Evolutionary conservation across 2,113 vertebrate genomes (phyloP), one percentile per base, ranked within the genome.

Genomic region (Elephantulus edwardii): DNA sequence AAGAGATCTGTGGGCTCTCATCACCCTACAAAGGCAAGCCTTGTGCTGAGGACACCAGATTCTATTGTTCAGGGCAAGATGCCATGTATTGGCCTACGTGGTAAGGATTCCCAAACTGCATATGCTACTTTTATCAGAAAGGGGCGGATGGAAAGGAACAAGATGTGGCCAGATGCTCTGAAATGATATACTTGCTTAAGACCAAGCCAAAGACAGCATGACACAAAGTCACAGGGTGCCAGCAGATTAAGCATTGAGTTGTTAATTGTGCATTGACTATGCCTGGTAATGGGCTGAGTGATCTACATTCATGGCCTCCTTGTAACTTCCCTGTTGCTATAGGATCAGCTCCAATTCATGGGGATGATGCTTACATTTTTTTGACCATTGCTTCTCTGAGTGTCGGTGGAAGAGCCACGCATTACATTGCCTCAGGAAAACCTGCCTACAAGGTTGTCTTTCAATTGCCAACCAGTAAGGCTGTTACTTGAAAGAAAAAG

Each of bases 1-100:
- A 48, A 46, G 42, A 64, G 71, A 86, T 14, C 66, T 66, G 17
- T 54, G 72, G 30, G 38, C 78, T 35, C 50, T 82, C 30, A 64
- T 46, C 38, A 54, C 48, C 6, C 30, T 24, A 17, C 12, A 79
- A 6, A 76, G 35, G 44, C 48, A 50, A 72, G 35, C 7, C 8
- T n/a, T n/a, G 50, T 22, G 26, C 38, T 16, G 19, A 85, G 35
- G 2, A 24, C 6, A 74, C 0, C 13, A 14, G 13, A 52, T 2
- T 26, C 28, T 4, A 20, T 3, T 79, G 75, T 83, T 56, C 62
- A 92, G 93, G 90, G 44, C 74, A 94, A 93, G 89, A 86, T 54
- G 62, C 30, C 80, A 85, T 8, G 71, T 66, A 86, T 91, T 95
- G 72, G 54, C 35, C 44, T 44, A 5, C 0, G 33, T 9, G 40